A percentile compares a stretch with the other conserved stretches of the same genome.
Evolutionary conservation across 2,888 invertebrate genomes (phyloP).

Genomic region (Cheilosia vulpina): DNA sequence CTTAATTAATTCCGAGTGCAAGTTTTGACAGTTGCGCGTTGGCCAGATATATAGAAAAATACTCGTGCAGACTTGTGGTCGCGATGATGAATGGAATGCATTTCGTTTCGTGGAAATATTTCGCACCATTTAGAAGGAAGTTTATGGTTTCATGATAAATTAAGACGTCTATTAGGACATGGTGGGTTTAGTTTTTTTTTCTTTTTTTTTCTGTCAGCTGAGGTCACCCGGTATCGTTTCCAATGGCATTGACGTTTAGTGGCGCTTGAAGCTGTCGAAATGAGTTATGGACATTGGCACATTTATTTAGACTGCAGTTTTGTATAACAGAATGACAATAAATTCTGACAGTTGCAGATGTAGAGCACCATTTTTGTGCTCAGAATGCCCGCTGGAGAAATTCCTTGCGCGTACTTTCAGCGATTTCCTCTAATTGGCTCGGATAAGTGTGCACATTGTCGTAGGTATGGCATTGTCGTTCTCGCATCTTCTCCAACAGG

Average conservation of each 20-base stretch:
- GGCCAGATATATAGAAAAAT: slow-evolving; percentile 43
- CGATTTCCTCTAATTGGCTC: slow-evolving; percentile 67
- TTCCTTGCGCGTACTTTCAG: slow-evolving; percentile 62
- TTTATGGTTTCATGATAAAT: slow-evolving; percentile 69
- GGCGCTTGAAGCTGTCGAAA: slow-evolving; percentile 40
- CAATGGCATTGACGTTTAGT: not conserved
- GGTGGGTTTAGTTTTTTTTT: not conserved
- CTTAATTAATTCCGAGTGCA: slow-evolving; percentile 69
- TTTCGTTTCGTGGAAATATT: slow-evolving; percentile 56
- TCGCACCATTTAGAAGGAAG: slow-evolving; percentile 48
- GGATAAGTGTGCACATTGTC: slow-evolving; percentile 41
- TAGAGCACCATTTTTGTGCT: not conserved
- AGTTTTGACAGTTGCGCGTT: slow-evolving; percentile 59
- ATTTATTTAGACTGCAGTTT: too few species aligned
- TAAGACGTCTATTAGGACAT: slow-evolving; percentile 54
- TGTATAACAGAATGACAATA: not conserved
- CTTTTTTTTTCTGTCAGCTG: not conserved
- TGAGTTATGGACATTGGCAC: not conserved
- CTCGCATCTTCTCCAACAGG: slow-evolving; percentile 48
- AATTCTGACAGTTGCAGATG: not conserved
- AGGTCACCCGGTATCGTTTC: slow-evolving; percentile 18
- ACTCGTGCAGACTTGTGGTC: slow-evolving; percentile 33
- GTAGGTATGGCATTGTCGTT: too few species aligned
- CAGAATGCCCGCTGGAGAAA: slow-evolving; percentile 44
- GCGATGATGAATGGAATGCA: slow-evolving; percentile 51